Base-by-base conservation (phyloP, 1,140 invertebrate genomes). In the Ceratoteleas bidentatus region DNA sequence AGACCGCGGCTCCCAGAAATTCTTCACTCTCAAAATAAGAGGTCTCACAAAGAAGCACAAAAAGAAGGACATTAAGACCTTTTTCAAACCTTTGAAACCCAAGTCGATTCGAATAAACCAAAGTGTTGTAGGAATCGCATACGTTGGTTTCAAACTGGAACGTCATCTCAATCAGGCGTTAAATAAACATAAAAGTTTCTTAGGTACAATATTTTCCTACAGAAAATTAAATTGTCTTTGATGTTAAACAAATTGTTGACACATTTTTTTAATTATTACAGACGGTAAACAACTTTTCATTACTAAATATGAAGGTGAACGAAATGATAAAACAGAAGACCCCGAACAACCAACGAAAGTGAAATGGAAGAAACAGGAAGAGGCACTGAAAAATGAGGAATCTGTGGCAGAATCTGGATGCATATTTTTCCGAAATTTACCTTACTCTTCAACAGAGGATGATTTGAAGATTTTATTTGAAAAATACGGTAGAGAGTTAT, bases 361-460 rank as follows among this genome's bases (percentile, higher is more conserved):
- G 9, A 95, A 94, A 90, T 95, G 94, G 95, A 93, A 94, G 84
- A 93, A 93, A 81, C 96, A 96, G 90, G 92, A 94, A 86, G 93
- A 95, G 43, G 90, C 92, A 16, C 85, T 96, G 6, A 94, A 94
- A 85, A 93, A 94, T 84, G 96, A 96, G 89, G 97, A 98, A 89
- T 93, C 93, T 70, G 95, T 98, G 66, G 96, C 94, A 2, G 97
- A 98, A 90, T 97, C 98, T 84, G 99, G 99, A 2, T 94, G 96
- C 81, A 96, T 99, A 81, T 99, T 98, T 93, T 93, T 99, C 9
- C 93, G 99, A 79, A 99, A 99, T 93, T 92, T 99, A 13, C 91
- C 97, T 0, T 99, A 99, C 89, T 94, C 95, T 0, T 94, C 95
- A 4, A 98, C 95, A 0, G 98, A 99, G 92, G 95, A 97, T 77